A percentile compares a stretch with the other conserved stretches of the same genome.
Evolutionary conservation across 2,888 invertebrate genomes (phyloP).

Genomic region (Branchipolynoe longqiensis): DNA sequence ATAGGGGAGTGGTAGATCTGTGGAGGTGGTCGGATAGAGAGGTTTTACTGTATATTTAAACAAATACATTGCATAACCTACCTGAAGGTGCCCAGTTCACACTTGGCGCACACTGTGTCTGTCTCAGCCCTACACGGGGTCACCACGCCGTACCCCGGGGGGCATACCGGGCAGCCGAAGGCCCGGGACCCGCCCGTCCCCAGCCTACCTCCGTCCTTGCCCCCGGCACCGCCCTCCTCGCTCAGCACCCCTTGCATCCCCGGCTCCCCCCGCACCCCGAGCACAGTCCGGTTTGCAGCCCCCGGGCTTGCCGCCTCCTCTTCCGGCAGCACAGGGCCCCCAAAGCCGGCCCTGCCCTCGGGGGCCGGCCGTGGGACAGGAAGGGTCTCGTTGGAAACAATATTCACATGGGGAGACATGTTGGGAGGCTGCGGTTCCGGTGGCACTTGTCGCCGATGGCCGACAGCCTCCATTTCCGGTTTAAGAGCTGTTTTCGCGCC

Average conservation of each 20-base stretch:
- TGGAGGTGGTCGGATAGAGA: no score
- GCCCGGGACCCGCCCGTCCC: neutral
- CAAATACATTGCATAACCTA: no score
- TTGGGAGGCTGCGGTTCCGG: neutral
- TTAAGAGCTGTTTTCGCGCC: neutral
- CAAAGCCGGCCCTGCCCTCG: neutral
- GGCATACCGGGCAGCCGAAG: conserved; percentile 24
- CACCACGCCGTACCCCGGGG: conserved; percentile 21
- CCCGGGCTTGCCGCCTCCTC: neutral
- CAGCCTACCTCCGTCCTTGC: neutral
- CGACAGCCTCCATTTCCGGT: neutral
- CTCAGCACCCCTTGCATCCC: no score
- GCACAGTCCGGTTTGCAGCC: no score
- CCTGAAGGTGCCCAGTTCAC: conserved; percentile 6
- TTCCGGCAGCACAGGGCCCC: neutral
- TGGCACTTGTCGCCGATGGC: neutral
- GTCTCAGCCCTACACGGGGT: neutral
- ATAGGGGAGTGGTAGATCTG: no score
- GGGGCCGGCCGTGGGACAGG: neutral
- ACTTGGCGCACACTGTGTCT: conserved; percentile 30
- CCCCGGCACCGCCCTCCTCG: neutral
- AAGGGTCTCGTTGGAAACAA: conserved; percentile 3
- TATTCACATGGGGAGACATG: neutral
- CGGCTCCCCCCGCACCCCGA: neutral
- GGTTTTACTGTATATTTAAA: no score